Evolutionary conservation across 2,113 vertebrate species (phyloP).

Genomic region (Rynchops niger): DNA sequence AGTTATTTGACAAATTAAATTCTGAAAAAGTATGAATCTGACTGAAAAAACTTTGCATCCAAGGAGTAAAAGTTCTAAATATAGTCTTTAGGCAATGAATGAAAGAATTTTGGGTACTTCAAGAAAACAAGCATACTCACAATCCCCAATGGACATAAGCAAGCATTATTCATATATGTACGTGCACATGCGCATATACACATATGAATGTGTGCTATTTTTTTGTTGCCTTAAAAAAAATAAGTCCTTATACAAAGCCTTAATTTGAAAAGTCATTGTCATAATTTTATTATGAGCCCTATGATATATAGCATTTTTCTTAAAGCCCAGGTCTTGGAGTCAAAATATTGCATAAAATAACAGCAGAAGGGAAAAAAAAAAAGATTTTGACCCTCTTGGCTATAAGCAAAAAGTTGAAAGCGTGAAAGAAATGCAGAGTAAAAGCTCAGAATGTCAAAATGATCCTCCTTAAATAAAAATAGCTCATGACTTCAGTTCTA

Average conservation of each 20-base stretch:
- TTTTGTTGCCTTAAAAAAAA: not conserved
- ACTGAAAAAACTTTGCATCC: not conserved
- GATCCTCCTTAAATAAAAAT: conserved; percentile 33
- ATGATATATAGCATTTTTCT: not conserved
- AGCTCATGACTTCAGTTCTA: conserved; percentile 20
- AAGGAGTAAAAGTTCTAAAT: not conserved
- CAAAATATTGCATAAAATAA: not conserved
- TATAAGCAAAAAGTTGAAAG: not conserved
- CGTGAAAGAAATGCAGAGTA: conserved; percentile 1
- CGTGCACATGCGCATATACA: not conserved
- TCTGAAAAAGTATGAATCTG: not conserved
- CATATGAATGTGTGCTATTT: not conserved
- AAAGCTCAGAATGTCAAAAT: conserved; percentile 28
- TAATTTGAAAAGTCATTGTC: not conserved
- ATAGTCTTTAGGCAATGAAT: not conserved
- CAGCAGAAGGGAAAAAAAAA: not conserved
- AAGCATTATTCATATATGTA: not conserved
- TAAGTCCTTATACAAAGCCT: not conserved
- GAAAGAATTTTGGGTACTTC: not conserved
- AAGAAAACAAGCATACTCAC: not conserved
- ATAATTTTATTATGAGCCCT: not conserved
- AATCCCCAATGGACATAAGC: not conserved
- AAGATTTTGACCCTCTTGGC: not conserved
- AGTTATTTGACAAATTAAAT: not conserved
- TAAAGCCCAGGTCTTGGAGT: not conserved